Conservation (phyloP, 2,113 vertebrate species). For the Malurus elegans region DNA sequence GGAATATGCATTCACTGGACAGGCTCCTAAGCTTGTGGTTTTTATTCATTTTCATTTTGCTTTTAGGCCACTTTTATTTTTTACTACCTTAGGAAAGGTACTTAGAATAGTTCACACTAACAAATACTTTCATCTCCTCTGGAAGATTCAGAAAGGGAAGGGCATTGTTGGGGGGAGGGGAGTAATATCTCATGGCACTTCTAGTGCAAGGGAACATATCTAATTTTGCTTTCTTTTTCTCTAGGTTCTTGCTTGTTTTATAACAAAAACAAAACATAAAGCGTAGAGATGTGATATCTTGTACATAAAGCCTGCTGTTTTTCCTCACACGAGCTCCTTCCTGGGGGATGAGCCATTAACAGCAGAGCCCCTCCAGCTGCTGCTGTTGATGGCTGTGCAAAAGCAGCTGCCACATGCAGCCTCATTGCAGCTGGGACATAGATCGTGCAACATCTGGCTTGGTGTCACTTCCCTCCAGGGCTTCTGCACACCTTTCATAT, state of each 20-base stretch:
- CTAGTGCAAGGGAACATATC: not conserved
- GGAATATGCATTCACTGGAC: not conserved
- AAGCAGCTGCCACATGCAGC: conserved; percentile 5
- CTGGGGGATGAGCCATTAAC: not conserved
- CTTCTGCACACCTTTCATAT: not conserved
- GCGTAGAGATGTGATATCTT: not conserved
- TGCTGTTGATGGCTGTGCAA: not conserved
- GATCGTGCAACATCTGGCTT: not conserved
- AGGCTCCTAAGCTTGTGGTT: not conserved
- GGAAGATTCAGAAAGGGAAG: not conserved
- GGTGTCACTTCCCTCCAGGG: conserved; percentile 11
- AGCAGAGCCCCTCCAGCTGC: conserved; percentile 51
- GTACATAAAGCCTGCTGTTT: not conserved
- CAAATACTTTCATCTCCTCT: not conserved
- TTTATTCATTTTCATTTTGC: not conserved
- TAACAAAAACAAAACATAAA: conserved; percentile 39
- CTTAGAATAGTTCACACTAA: conserved; percentile 29
- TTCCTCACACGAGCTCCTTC: not conserved
- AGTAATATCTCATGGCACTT: not conserved
- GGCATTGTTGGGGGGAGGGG: accelerated
- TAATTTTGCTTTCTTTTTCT: conserved; percentile 31
- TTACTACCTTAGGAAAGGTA: not conserved
- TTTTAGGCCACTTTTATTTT: not conserved
- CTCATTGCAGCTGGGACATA: not conserved
- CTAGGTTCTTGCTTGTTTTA: not conserved